phyloP scores from a whole-genome alignment of 2,797 vertebrate species.

The Phoxinus dragarum region DNA sequence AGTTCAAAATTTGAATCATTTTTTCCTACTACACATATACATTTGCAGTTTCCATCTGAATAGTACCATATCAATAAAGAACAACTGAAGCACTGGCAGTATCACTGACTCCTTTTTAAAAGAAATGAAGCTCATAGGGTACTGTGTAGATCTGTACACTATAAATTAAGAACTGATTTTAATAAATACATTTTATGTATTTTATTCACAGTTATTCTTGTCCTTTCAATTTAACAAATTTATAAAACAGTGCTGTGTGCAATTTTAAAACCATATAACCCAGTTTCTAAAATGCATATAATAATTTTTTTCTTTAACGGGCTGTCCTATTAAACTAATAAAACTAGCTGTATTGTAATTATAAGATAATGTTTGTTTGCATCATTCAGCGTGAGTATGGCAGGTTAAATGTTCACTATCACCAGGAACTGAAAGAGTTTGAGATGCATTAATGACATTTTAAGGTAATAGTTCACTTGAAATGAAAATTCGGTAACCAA shows the following conservation, averaged over 20 bases:
- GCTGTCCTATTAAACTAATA: not conserved
- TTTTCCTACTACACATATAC: constrained; percentile 56
- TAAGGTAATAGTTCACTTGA: not conserved
- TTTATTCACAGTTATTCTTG: not conserved
- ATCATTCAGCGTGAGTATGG: not conserved
- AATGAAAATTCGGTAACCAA: too few relatives aligned
- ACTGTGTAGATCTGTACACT: not conserved
- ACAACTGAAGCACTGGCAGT: constrained; percentile 64
- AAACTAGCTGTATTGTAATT: not conserved
- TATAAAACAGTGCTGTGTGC: not conserved
- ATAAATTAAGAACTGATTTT: not conserved
- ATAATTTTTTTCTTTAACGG: too few relatives aligned
- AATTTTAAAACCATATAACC: not conserved
- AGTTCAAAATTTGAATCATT: constrained; percentile 50
- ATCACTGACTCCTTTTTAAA: constrained; percentile 27
- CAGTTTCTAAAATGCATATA: not conserved
- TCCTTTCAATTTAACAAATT: not conserved
- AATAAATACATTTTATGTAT: not conserved
- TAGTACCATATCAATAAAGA: constrained; percentile 74
- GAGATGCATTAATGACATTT: not conserved
- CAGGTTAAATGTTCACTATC: not conserved
- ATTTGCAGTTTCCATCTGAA: constrained; percentile 60
- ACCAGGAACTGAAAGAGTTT: not conserved
- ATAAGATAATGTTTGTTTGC: too few relatives aligned
- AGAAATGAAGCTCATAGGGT: not conserved